phyloP scores from a whole-genome alignment of 2,113 vertebrate species.

The Willisornis vidua region DNA sequence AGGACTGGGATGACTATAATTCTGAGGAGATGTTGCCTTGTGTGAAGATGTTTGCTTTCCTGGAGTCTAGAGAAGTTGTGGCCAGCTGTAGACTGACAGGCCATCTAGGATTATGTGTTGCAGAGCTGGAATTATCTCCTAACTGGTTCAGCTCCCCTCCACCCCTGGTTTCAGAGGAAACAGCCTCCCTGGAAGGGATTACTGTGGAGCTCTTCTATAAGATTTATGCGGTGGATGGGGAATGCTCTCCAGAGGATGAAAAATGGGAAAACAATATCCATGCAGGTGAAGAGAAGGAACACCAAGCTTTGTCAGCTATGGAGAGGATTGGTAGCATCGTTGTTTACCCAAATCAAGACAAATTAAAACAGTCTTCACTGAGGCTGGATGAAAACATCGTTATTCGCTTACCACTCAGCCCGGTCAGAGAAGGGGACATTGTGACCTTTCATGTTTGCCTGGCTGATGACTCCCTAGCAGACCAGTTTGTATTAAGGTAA shows the following conservation, averaged over 20 bases:
- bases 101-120: conserved; percentile 89
- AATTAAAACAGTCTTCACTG: conserved; percentile 76
- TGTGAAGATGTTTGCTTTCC: conserved; percentile 83
- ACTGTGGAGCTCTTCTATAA: conserved; percentile 89
- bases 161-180: conserved; percentile 72
- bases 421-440: conserved; percentile 85
- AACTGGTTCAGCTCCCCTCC: conserved; percentile 86
- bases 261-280: conserved; percentile 78
- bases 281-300: conserved; percentile 69
- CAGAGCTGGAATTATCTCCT: conserved; percentile 85
- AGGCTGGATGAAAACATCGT: conserved; percentile 85
- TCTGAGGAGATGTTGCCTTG: conserved; percentile 82
- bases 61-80: conserved; percentile 82
- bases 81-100: conserved; percentile 87
- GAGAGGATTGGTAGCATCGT: conserved; percentile 87
- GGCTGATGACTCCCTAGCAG: conserved; percentile 76
- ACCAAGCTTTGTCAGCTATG: conserved; percentile 61
- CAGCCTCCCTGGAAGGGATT: conserved; percentile 68
- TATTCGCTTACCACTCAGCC: conserved; percentile 84
- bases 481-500: conserved; percentile 90
- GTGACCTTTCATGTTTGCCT: conserved; percentile 87
- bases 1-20: conserved; percentile 82
- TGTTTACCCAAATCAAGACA: conserved; percentile 78
- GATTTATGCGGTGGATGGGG: conserved; percentile 79
- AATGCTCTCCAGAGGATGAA: conserved; percentile 80